Evolutionary conservation across 2,888 invertebrate genomes (phyloP), one percentile per base, ranked within the genome.

Genomic region (Empis stercorea): DNA sequence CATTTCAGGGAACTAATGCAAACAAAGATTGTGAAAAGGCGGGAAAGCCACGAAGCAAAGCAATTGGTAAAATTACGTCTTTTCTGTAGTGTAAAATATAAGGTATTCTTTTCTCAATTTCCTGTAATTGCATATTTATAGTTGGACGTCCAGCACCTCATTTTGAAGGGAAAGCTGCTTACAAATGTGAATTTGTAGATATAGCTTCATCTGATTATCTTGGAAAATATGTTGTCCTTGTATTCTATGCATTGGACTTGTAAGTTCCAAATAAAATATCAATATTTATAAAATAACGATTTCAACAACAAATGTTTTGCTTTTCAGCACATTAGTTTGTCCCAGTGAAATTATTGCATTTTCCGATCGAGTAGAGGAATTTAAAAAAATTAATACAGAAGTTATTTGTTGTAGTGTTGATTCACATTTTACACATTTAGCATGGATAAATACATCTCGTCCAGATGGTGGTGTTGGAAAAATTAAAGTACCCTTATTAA

Each of bases 161-260:
- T 54, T 88, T 84, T 81, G 83, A 84, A 71, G 84, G 82, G 43
- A 87, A 85, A 16, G 87, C 87, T 30, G 83, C 87, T 20, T 69
- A 84, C 7, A 78, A 84, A 64, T 82, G 84, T 49, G 81, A 85
- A 66, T 78, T 87, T 59, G 78, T 78, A 44, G 80, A 84, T 57
- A 66, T 87, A 41, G 80, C 83, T 57, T 66, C 84, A 36, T 71
- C 76, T 2, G 85, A 87, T 63, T 89, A 76, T 61, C 72, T 73
- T 59, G 88, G 87, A 59, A 88, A 88, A 79, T 89, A 88, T 68
- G 71, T 89, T 40, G 84, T 89, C 1, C 85, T 89, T 68, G 88
- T 89, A 71, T 91, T 89, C 66, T 89, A 89, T 63, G 89, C 89
- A 0, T 70, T 91, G 50, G 89, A 89, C 68, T 89, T 89, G 87